Conservation (phyloP, 2,888 invertebrate genomes). For the Agrochola circellaris region DNA sequence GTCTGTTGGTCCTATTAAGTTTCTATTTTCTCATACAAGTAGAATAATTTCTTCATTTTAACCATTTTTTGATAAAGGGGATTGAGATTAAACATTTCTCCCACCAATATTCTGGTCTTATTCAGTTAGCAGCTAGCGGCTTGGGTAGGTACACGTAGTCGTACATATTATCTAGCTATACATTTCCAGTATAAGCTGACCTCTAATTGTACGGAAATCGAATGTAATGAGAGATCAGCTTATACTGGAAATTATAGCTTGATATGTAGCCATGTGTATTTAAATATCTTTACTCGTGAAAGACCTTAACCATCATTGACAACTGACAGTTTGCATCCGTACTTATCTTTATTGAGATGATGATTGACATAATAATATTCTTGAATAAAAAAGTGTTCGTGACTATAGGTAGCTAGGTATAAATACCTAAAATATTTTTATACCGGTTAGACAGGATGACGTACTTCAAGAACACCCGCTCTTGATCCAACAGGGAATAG, state of each 20-base stretch:
- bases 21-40: neutral
- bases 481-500: neutral
- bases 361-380: slow-evolving; percentile 27
- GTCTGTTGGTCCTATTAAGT: neutral
- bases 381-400: slow-evolving; percentile 9
- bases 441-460: slow-evolving; percentile 16
- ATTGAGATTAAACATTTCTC: neutral
- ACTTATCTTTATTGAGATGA: slow-evolving; percentile 26
- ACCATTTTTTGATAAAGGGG: no score
- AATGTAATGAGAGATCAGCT: no score
- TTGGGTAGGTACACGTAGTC: neutral
- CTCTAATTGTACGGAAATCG: no score
- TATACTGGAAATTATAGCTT: no score
- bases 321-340: slow-evolving; percentile 20
- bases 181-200: no score
- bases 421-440: slow-evolving; percentile 6
- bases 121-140: neutral
- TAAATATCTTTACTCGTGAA: slow-evolving; percentile 7
- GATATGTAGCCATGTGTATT: neutral
- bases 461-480: slow-evolving; percentile 17
- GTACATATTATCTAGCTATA: no score
- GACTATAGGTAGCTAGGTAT: neutral
- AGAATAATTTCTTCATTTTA: neutral
- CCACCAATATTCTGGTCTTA: neutral
- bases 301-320: slow-evolving; percentile 3